Evolutionary conservation across 2,113 vertebrate genomes (phyloP).

Genomic region (Brevimyrus niger): DNA sequence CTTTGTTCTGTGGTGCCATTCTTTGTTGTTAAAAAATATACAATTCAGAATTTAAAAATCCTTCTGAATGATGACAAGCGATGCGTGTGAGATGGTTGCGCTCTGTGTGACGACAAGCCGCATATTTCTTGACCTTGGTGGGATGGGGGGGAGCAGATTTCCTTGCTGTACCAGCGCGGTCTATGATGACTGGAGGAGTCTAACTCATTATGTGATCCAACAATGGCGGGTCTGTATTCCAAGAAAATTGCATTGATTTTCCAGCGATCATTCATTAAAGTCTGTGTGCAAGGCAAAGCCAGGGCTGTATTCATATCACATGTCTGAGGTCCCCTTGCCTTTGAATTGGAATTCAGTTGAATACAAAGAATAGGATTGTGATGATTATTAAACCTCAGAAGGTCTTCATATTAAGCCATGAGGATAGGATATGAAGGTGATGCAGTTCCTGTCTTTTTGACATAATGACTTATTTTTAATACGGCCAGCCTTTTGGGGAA

Average conservation of each 20-base stretch:
- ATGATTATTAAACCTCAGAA: background rate
- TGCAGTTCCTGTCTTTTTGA: background rate
- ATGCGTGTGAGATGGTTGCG: background rate
- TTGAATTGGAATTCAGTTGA: background rate
- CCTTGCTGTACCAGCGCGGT: background rate
- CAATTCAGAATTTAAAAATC: background rate
- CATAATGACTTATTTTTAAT: background rate
- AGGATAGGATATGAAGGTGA: background rate
- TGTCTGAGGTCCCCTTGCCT: background rate
- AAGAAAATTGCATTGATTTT: slow-evolving; percentile 8
- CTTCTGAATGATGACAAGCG: background rate
- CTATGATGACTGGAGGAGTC: background rate
- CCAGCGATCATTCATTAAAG: slow-evolving; percentile 1
- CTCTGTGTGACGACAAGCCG: too few species aligned
- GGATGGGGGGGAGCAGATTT: background rate
- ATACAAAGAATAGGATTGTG: background rate
- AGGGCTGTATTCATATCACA: background rate
- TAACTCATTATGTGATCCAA: background rate
- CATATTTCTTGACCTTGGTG: background rate
- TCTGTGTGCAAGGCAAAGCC: background rate
- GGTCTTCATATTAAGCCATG: background rate
- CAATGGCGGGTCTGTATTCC: background rate
- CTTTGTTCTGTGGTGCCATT: background rate
- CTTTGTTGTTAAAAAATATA: background rate
- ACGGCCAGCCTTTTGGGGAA: background rate